phyloP scores from a whole-genome alignment of 2,888 invertebrate genomes.

The Eilema depressum region DNA sequence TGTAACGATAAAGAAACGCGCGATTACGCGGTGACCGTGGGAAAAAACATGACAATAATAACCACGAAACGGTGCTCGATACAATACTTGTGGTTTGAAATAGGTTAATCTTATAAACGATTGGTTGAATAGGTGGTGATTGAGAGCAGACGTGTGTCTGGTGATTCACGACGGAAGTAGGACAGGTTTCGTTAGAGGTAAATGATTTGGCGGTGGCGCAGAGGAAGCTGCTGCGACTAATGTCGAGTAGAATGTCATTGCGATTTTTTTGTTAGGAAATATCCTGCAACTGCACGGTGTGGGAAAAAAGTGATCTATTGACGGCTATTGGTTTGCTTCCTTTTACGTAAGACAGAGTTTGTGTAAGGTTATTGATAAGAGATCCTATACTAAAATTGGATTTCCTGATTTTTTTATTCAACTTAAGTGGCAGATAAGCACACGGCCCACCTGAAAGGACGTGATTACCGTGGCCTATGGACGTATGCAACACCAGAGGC shows the following conservation, averaged over 20 bases:
- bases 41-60: conserved; percentile 36
- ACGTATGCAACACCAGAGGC: too few species aligned
- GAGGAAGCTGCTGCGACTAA: background rate
- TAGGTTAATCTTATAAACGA: conserved; percentile 41
- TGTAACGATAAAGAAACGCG: conserved; percentile 20
- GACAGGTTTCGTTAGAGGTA: conserved; percentile 5
- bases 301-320: background rate
- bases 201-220: background rate
- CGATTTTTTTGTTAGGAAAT: background rate
- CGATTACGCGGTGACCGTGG: conserved; percentile 36
- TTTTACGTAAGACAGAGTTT: background rate
- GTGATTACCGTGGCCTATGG: too few species aligned
- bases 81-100: conserved; percentile 39
- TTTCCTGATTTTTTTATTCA: too few species aligned
- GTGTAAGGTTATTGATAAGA: background rate
- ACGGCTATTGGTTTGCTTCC: background rate
- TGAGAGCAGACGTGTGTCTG: conserved; percentile 15
- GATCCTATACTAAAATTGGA: background rate
- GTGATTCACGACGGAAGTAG: conserved; percentile 20
- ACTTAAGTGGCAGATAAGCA: too few species aligned
- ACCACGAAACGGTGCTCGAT: conserved; percentile 29
- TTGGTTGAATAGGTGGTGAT: conserved; percentile 18
- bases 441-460: too few species aligned
- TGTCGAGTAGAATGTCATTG: background rate
- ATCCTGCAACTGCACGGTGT: background rate